Percentiles rank a stretch among this genome's conserved stretches.
These are phyloP conservation scores for Aphrophora alni DNA, from an alignment of 2,888 invertebrate genomes.

Conservation along the genomic window DNA sequence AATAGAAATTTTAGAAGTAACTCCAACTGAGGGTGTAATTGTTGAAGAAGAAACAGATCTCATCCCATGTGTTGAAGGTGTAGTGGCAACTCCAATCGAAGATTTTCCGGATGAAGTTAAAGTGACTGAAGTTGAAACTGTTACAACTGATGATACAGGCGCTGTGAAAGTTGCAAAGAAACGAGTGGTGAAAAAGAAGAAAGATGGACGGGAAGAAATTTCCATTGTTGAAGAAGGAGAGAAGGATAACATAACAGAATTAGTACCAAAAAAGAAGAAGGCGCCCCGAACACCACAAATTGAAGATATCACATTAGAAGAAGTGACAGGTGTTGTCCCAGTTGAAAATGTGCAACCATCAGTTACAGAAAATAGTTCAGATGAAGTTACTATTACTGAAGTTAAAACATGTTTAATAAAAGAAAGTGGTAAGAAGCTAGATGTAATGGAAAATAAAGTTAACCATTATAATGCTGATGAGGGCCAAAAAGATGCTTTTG, in stretches of 20 bases:
- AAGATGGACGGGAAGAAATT: slow-evolving; percentile 47
- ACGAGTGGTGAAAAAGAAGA: slow-evolving; percentile 51
- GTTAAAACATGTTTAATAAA: neutral
- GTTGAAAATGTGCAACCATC: neutral
- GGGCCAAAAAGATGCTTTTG: slow-evolving; percentile 54
- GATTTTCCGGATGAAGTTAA: slow-evolving; percentile 37
- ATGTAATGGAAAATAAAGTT: slow-evolving; percentile 54
- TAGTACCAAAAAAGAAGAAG: slow-evolving; percentile 57
- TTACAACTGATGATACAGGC: slow-evolving; percentile 47
- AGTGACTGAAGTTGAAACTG: slow-evolving; percentile 49
- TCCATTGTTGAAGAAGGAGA: slow-evolving; percentile 45
- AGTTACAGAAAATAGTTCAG: slow-evolving; percentile 44
- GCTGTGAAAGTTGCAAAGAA: slow-evolving; percentile 59
- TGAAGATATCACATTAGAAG: slow-evolving; percentile 37
- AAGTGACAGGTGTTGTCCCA: neutral
- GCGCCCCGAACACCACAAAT: slow-evolving; percentile 56
- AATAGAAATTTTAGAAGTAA: slow-evolving; percentile 55
- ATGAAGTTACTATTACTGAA: slow-evolving; percentile 28
- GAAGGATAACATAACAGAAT: slow-evolving; percentile 53
- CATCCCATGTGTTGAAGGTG: neutral
- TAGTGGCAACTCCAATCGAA: slow-evolving; percentile 25
- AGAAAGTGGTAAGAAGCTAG: slow-evolving; percentile 40
- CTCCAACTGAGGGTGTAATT: slow-evolving; percentile 57
- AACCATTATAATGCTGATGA: neutral
- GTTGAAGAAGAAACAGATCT: neutral